These are phyloP conservation scores for Acleris laterana DNA, from an alignment of 2,888 invertebrate genomes.

Conservation along the genomic window DNA sequence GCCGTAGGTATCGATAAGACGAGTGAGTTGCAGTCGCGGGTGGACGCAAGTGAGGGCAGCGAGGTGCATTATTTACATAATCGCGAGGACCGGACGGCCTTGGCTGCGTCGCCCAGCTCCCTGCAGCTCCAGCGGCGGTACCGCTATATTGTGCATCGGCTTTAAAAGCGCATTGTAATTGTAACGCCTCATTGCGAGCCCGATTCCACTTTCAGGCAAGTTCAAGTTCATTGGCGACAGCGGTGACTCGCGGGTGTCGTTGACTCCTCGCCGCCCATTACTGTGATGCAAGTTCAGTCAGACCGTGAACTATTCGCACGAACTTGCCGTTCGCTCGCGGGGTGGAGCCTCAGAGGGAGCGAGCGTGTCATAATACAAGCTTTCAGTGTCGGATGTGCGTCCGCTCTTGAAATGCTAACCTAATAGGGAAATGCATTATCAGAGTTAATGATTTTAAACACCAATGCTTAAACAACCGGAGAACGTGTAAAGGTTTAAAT, in stretches of 20 bases:
- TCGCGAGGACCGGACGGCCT: constrained; percentile 70
- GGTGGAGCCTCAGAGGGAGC: constrained; percentile 6
- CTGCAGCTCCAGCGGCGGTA: constrained; percentile 47
- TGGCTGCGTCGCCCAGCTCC: constrained; percentile 55
- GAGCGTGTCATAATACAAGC: constrained; percentile 11
- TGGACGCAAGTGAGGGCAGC: constrained; percentile 46
- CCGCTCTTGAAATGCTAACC: too few relatives aligned
- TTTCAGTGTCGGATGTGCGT: constrained; percentile 39
- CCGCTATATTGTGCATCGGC: constrained; percentile 39
- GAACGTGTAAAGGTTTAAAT: too few relatives aligned
- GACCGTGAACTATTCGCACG: constrained; percentile 72
- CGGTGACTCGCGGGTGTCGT: constrained; percentile 70
- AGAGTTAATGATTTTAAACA: too few relatives aligned
- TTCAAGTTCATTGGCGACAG: constrained; percentile 62
- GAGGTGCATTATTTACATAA: constrained; percentile 73
- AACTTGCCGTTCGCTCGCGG: constrained; percentile 50
- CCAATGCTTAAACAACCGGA: too few relatives aligned
- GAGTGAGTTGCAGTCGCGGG: constrained; percentile 47
- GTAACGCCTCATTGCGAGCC: constrained; percentile 27
- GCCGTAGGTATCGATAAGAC: constrained; percentile 43
- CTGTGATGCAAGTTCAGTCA: constrained; percentile 63
- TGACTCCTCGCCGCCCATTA: constrained; percentile 64
- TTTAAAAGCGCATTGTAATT: constrained; percentile 30
- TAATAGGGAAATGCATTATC: too few relatives aligned
- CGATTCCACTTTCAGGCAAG: constrained; percentile 39